A percentile compares a stretch with the other conserved stretches of the same genome.
phyloP scores from a whole-genome alignment of 2,113 vertebrate genomes.

The Glaucidium brasilianum region DNA sequence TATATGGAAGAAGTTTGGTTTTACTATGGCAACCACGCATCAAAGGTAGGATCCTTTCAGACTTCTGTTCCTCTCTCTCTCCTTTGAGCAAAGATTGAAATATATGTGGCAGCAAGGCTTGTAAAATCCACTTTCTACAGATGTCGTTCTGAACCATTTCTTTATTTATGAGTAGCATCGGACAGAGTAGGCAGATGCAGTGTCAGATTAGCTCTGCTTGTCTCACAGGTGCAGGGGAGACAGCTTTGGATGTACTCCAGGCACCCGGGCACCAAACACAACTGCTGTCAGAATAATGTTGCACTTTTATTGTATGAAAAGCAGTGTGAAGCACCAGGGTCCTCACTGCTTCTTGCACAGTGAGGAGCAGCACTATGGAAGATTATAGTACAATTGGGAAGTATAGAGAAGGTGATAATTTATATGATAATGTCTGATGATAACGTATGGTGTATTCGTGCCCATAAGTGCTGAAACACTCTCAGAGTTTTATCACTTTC shows the following conservation, averaged over 20 bases:
- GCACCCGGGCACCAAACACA: background rate
- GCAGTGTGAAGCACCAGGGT: background rate
- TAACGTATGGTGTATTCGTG: constrained; percentile 13
- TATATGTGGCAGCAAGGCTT: background rate
- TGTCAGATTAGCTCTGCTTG: background rate
- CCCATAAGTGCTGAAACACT: background rate
- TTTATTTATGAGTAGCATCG: background rate
- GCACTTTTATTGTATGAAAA: background rate
- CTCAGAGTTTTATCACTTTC: background rate
- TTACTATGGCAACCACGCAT: constrained; percentile 29
- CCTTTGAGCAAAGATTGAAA: background rate
- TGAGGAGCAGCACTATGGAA: constrained; percentile 6
- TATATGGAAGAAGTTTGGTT: background rate
- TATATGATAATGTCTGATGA: constrained; percentile 7
- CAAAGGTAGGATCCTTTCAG: constrained; percentile 69
- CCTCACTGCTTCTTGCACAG: background rate
- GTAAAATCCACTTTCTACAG: background rate
- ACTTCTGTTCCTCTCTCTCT: background rate
- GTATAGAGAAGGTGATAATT: constrained; percentile 7
- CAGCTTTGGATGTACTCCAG: constrained; percentile 5
- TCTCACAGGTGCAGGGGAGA: background rate
- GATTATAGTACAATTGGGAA: constrained; percentile 5
- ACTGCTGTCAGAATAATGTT: background rate
- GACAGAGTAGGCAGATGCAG: background rate
- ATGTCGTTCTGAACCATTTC: background rate